These are phyloP conservation scores for Urocitellus parryii DNA, from an alignment of 2,113 vertebrate genomes.

Conservation along the genomic window DNA sequence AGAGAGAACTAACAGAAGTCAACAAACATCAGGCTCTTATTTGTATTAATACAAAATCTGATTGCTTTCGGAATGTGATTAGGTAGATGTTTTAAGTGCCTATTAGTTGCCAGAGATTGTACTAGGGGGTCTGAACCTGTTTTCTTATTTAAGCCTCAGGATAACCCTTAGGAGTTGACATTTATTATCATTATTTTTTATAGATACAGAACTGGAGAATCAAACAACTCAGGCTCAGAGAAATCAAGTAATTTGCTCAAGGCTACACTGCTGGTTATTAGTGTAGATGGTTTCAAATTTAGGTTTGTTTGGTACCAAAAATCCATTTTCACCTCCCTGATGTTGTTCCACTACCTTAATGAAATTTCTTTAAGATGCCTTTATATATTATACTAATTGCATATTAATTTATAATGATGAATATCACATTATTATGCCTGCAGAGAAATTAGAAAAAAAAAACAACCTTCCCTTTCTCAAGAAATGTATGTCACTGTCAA, in stretches of 20 bases:
- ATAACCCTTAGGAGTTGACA: neutral
- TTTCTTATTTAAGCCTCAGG: conserved; percentile 50
- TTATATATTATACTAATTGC: neutral
- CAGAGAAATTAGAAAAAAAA: neutral
- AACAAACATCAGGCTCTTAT: conserved; percentile 1
- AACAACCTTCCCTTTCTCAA: neutral
- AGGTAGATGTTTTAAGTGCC: neutral
- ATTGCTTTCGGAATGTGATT: conserved; percentile 40
- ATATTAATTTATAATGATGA: conserved; percentile 19
- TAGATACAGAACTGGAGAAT: conserved; percentile 21
- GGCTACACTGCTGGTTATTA: conserved; percentile 22
- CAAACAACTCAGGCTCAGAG: conserved; percentile 52
- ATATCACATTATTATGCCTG: neutral
- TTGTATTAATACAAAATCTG: conserved; percentile 18
- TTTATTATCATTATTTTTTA: conserved; percentile 59
- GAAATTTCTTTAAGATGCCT: neutral
- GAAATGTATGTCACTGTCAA: neutral
- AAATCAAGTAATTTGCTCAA: conserved; percentile 35
- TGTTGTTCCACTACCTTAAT: neutral
- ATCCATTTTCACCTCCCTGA: neutral
- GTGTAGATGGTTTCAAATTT: conserved; percentile 45
- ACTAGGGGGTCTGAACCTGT: neutral
- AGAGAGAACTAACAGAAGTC: neutral
- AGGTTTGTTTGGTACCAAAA: neutral
- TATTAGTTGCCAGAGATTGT: neutral